Conservation (phyloP, 2,113 vertebrate species). For the Nestor notabilis region DNA sequence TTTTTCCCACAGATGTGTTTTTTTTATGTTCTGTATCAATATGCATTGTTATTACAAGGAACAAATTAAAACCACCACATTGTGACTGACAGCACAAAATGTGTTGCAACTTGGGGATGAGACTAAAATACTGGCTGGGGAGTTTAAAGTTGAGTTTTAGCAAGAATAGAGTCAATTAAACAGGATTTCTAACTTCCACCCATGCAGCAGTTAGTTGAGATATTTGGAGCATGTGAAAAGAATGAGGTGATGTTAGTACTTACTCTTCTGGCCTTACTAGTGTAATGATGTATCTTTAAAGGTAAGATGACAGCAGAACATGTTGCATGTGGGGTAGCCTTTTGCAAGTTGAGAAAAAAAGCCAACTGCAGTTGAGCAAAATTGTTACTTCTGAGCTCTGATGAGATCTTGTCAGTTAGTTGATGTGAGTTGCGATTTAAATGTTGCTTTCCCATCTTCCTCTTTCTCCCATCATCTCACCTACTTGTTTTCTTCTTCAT, state of each 20-base stretch:
- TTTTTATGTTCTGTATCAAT: constrained; percentile 36
- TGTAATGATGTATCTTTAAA: background rate
- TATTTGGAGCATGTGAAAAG: background rate
- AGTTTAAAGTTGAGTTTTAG: background rate
- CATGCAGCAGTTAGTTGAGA: background rate
- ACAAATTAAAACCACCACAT: constrained; percentile 55
- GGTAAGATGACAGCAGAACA: background rate
- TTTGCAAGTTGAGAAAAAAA: background rate
- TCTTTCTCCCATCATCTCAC: background rate
- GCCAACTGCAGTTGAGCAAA: background rate
- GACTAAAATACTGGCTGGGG: background rate
- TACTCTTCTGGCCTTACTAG: background rate
- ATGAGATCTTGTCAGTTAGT: background rate
- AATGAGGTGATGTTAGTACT: background rate
- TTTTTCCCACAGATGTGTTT: constrained; percentile 36
- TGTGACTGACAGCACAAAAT: background rate
- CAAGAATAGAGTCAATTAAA: background rate
- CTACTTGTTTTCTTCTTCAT: background rate
- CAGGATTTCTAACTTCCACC: background rate
- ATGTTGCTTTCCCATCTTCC: background rate
- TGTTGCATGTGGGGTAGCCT: background rate
- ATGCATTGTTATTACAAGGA: constrained; percentile 38
- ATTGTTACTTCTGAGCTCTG: background rate
- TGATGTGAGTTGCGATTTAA: background rate
- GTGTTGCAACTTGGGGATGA: background rate